These are phyloP conservation scores for Cheilosia soror DNA, from an alignment of 2,888 invertebrate species.

Conservation along the genomic window DNA sequence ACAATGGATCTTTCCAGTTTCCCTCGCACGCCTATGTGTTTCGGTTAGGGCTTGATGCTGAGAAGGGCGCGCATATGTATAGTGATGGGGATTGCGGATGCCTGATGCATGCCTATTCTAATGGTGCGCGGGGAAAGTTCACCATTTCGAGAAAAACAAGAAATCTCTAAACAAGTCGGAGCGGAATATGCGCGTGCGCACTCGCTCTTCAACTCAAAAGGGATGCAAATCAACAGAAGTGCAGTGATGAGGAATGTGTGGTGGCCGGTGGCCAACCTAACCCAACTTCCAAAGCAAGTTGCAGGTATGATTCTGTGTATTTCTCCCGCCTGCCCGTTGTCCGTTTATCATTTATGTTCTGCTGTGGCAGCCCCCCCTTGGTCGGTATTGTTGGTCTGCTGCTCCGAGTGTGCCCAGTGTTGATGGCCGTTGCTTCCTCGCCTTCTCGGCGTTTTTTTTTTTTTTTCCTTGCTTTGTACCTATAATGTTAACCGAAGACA, in stretches of 20 bases:
- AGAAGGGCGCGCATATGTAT: slow-evolving; percentile 5
- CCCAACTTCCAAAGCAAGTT: slow-evolving; percentile 55
- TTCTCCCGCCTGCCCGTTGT: slow-evolving; percentile 29
- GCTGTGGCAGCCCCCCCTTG: slow-evolving; percentile 11
- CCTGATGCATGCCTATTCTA: slow-evolving; percentile 43
- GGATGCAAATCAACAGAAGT: slow-evolving; percentile 67
- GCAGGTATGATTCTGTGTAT: slow-evolving; percentile 5
- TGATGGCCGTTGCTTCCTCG: slow-evolving; percentile 59
- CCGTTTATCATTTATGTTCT: slow-evolving; percentile 59
- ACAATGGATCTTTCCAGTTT: slow-evolving; percentile 66
- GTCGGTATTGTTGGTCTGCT: slow-evolving; percentile 46
- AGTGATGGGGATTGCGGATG: no score
- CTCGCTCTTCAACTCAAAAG: slow-evolving; percentile 33
- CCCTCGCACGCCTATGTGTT: slow-evolving; percentile 13
- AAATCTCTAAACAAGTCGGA: slow-evolving; percentile 36
- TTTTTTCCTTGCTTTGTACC: slow-evolving; percentile 47
- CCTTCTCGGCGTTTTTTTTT: slow-evolving; percentile 4
- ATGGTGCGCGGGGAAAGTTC: slow-evolving; percentile 30
- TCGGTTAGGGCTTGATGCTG: slow-evolving; percentile 1
- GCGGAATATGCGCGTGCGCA: slow-evolving; percentile 11
- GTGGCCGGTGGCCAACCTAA: slow-evolving; percentile 30
- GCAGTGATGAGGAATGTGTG: slow-evolving; percentile 62
- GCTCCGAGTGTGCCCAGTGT: slow-evolving; percentile 31
- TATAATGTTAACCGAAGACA: slow-evolving; percentile 76
- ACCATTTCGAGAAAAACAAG: slow-evolving; percentile 50